A percentile compares a stretch with the other conserved stretches of the same genome.
Conservation (phyloP, 2,888 invertebrate genomes). For the Ophioninae sp. region DNA sequence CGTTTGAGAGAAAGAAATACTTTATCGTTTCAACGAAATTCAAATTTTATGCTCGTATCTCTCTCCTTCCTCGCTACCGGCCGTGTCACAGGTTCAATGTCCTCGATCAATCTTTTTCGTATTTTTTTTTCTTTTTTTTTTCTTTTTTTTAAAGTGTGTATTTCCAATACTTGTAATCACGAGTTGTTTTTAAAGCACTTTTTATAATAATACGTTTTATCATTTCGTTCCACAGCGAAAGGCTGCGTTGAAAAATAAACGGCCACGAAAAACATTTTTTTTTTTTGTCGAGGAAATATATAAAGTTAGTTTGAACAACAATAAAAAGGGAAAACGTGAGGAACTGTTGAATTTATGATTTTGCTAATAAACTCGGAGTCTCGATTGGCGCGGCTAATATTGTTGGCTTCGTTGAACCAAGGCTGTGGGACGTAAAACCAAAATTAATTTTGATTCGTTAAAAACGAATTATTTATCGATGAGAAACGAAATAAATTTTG, state of each 20-base stretch:
- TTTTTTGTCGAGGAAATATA: constrained; percentile 3
- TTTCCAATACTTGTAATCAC: neutral
- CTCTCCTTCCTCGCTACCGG: neutral
- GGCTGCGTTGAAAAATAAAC: neutral
- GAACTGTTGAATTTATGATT: constrained; percentile 1
- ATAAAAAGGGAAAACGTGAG: neutral
- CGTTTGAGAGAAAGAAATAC: neutral
- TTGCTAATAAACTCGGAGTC: neutral
- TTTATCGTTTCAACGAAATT: constrained; percentile 25
- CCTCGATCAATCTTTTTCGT: constrained; percentile 1
- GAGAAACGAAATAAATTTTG: too few species aligned
- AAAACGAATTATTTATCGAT: too few species aligned
- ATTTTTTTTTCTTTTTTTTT: neutral
- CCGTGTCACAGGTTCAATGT: neutral
- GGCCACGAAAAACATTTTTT: neutral
- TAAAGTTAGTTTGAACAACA: constrained; percentile 8
- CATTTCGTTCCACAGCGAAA: neutral
- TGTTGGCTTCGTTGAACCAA: neutral
- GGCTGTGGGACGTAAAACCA: neutral
- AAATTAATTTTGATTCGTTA: too few species aligned
- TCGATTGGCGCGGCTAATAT: too few species aligned
- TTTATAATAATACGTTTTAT: neutral
- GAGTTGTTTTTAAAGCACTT: constrained; percentile 16
- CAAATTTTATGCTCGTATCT: constrained; percentile 12
- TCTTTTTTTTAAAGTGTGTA: constrained; percentile 11